phyloP scores from a whole-genome alignment of 92 coral and sea anemone species.

The Bergia puertoricense region DNA sequence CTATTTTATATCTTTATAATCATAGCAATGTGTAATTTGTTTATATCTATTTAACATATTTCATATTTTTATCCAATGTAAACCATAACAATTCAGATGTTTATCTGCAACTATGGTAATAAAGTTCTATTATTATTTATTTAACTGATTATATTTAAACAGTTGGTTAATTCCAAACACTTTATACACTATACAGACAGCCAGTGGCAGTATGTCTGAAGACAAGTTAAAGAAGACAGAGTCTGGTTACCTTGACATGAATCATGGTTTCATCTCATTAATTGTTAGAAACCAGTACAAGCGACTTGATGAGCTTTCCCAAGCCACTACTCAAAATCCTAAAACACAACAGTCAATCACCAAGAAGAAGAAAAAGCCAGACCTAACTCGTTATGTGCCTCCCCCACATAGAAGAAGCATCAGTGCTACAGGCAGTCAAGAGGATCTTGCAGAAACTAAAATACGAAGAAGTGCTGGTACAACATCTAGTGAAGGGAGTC shows the following conservation, averaged over 20 bases:
- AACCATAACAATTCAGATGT: too few species aligned
- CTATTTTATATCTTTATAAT: too few species aligned
- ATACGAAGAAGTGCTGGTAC: too few species aligned
- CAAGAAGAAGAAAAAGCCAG: constrained; percentile 37
- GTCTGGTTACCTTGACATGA: constrained; percentile 15
- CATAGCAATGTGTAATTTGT: too few species aligned
- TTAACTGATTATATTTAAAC: too few species aligned
- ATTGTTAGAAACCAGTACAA: constrained; percentile 10
- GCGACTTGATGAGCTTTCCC: neutral
- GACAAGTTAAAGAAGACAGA: neutral
- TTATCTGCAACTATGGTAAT: too few species aligned
- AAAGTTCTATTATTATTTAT: too few species aligned
- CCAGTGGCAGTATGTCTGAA: neutral
- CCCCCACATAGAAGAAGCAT: constrained; percentile 23
- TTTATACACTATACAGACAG: neutral
- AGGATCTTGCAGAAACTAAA: constrained; percentile 5
- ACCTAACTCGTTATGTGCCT: constrained; percentile 31
- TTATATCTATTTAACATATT: too few species aligned
- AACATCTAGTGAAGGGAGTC: too few species aligned
- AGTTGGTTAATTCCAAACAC: neutral
- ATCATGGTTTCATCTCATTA: constrained; percentile 14
- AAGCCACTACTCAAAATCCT: neutral
- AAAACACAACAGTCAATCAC: neutral
- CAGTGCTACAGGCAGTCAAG: neutral
- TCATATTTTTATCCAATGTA: too few species aligned